phyloP scores from a whole-genome alignment of 2,888 invertebrate genomes.

The Atethmia centrago region DNA sequence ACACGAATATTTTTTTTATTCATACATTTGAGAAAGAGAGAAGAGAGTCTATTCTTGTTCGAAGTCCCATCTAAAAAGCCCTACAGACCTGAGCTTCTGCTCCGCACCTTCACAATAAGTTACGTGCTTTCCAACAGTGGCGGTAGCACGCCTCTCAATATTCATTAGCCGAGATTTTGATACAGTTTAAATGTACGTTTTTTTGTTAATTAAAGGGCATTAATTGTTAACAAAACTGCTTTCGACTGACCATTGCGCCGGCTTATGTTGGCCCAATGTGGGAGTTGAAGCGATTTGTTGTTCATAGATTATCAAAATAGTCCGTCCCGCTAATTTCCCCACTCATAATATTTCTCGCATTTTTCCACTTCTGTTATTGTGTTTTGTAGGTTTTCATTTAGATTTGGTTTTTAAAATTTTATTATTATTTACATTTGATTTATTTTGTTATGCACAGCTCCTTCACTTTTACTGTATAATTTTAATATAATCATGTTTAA shows the following conservation, averaged over 20 bases:
- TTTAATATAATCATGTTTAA: no score
- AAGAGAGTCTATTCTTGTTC: not conserved
- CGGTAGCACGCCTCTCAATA: slow-evolving; percentile 67
- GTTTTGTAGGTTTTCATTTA: no score
- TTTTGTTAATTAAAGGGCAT: slow-evolving; percentile 84
- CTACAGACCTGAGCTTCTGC: slow-evolving; percentile 34
- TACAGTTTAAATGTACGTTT: slow-evolving; percentile 75
- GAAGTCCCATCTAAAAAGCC: not conserved
- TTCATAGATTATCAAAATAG: no score
- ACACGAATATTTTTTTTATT: not conserved
- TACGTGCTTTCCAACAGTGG: slow-evolving; percentile 42
- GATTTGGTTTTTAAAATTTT: no score
- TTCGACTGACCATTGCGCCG: slow-evolving; percentile 68
- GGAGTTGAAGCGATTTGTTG: slow-evolving; percentile 38
- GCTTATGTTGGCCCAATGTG: slow-evolving; percentile 38
- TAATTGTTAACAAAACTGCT: slow-evolving; percentile 84
- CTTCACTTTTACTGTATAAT: no score
- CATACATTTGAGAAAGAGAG: not conserved
- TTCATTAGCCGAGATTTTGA: slow-evolving; percentile 79
- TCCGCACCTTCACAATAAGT: not conserved
- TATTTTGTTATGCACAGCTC: no score
- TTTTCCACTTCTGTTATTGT: no score
- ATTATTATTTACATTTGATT: no score
- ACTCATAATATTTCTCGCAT: no score
- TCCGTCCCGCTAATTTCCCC: no score